These are phyloP conservation scores for Lamellibrachia columna DNA, from an alignment of 2,888 invertebrate genomes.

Conservation along the genomic window DNA sequence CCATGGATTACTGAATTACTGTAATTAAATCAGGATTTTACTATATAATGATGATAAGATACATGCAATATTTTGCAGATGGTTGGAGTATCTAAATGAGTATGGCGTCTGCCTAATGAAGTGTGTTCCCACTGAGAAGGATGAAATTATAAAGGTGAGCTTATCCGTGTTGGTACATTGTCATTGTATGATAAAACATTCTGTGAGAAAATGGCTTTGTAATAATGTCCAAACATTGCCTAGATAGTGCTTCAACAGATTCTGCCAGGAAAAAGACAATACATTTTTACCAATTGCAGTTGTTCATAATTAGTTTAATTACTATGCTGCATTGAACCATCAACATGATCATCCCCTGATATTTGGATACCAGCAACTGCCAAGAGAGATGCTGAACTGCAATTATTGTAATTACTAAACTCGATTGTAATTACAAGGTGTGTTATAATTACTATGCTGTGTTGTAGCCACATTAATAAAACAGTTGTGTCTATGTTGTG, in stretches of 20 bases:
- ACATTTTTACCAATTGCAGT: background rate
- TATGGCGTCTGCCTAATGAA: background rate
- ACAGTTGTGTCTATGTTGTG: background rate
- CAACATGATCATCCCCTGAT: too few species aligned
- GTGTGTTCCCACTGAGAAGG: background rate
- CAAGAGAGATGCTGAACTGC: background rate
- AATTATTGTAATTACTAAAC: background rate
- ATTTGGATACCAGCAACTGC: too few species aligned
- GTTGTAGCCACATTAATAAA: background rate
- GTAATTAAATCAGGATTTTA: background rate
- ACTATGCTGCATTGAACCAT: background rate
- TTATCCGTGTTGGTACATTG: background rate
- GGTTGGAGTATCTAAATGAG: constrained; percentile 8
- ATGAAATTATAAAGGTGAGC: background rate
- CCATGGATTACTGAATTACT: background rate
- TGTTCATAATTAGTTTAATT: background rate
- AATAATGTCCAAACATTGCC: background rate
- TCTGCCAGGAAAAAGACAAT: background rate
- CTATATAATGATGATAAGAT: background rate
- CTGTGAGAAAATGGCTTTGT: background rate
- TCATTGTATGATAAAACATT: background rate
- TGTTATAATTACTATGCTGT: background rate
- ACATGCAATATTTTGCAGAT: background rate
- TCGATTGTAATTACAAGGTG: background rate
- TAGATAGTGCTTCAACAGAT: background rate